phyloP scores from a whole-genome alignment of 92 coral and sea anemone species.

The Epizoanthus illoricatus region DNA sequence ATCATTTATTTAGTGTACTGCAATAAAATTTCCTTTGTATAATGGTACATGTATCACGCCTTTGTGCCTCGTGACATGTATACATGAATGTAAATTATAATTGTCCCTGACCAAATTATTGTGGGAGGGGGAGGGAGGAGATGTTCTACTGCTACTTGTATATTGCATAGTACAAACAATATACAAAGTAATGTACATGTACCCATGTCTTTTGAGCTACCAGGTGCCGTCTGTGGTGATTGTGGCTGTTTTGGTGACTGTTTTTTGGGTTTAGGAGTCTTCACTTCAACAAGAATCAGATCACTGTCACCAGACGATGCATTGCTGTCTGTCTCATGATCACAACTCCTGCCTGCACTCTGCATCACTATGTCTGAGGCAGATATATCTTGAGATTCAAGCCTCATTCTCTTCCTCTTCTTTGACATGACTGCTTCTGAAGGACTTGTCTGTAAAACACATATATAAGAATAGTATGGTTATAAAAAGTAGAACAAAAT shows the following conservation, averaged over 20 bases:
- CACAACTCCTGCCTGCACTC: not conserved
- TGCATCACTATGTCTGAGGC: not conserved
- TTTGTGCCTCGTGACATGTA: too few species aligned
- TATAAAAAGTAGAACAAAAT: not conserved
- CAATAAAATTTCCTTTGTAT: too few species aligned
- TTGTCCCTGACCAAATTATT: too few species aligned
- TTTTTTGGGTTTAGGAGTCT: slow-evolving; percentile 25
- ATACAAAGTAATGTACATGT: not conserved
- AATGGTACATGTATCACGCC: too few species aligned
- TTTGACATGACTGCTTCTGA: not conserved
- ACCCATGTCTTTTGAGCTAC: slow-evolving; percentile 11
- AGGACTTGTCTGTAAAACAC: slow-evolving; percentile 23
- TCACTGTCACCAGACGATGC: slow-evolving; percentile 29
- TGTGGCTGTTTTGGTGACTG: not conserved
- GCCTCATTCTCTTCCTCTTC: slow-evolving; percentile 28
- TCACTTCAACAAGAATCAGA: slow-evolving; percentile 6
- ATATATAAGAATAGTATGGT: not conserved
- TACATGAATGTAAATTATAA: too few species aligned
- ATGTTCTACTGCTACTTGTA: not conserved
- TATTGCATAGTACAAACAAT: not conserved
- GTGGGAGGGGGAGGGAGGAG: too few species aligned
- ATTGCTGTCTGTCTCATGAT: not conserved
- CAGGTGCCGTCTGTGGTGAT: not conserved
- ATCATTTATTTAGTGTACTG: too few species aligned
- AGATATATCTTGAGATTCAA: not conserved